Percentiles rank a stretch among this genome's conserved stretches.
phyloP scores from a whole-genome alignment of 2,888 invertebrate genomes.

The Atethmia centrago region DNA sequence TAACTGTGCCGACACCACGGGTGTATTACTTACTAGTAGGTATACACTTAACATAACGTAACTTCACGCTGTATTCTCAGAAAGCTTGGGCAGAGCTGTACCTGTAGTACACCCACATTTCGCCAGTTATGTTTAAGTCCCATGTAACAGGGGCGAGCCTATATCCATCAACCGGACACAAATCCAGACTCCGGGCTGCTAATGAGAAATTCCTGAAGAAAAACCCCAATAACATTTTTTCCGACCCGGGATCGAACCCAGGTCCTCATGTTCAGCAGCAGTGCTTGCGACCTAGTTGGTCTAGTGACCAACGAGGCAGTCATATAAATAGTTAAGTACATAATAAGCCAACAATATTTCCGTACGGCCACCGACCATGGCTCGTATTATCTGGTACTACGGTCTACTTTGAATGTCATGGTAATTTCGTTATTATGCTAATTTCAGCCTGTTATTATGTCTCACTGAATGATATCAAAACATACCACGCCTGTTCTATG shows the following conservation, averaged over 20 bases:
- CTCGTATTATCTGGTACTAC: neutral
- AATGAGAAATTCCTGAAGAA: neutral
- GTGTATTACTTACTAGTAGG: no score
- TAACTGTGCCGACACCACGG: no score
- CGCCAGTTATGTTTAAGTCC: neutral
- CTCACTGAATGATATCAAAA: conserved; percentile 1
- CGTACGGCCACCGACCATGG: neutral
- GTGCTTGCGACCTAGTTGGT: no score
- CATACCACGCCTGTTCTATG: neutral
- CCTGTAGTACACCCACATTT: neutral
- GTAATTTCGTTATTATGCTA: conserved; percentile 23
- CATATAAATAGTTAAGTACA: neutral
- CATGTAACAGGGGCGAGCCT: neutral
- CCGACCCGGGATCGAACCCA: neutral
- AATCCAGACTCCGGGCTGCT: neutral
- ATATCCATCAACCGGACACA: neutral
- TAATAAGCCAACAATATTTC: conserved; percentile 13
- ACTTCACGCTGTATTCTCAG: no score
- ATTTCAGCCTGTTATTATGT: neutral
- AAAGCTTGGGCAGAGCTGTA: no score
- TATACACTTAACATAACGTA: no score
- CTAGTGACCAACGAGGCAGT: no score
- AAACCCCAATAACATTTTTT: neutral
- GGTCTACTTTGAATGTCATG: conserved; percentile 10
- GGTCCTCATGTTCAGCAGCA: neutral